phyloP scores from a whole-genome alignment of 2,797 vertebrate genomes.

The Galago senegalensis region DNA sequence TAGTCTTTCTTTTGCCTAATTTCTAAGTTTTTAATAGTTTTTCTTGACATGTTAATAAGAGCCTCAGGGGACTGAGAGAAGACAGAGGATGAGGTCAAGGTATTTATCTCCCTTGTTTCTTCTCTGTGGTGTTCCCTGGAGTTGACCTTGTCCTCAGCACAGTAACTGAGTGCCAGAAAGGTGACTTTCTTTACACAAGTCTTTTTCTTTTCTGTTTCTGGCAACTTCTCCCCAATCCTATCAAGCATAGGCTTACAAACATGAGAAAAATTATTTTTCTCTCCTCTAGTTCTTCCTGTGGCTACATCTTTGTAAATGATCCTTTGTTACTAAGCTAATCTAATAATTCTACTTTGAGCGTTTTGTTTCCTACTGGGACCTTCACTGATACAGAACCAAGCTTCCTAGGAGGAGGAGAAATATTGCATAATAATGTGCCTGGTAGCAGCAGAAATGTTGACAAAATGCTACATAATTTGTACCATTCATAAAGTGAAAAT shows the following conservation, averaged over 20 bases:
- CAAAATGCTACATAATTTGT: background rate
- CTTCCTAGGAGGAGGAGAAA: background rate
- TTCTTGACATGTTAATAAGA: background rate
- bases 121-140: background rate
- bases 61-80: background rate
- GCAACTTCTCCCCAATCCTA: background rate
- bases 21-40: slow-evolving; percentile 24
- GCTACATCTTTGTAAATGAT: background rate
- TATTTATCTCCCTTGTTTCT: background rate
- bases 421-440: background rate
- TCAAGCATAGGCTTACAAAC: background rate
- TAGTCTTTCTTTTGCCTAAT: background rate
- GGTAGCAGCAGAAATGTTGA: background rate
- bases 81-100: background rate
- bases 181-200: background rate
- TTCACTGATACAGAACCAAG: background rate
- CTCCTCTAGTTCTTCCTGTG: background rate
- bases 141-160: background rate
- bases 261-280: background rate
- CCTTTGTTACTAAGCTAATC: background rate
- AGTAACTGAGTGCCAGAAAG: background rate
- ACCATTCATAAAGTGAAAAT: background rate
- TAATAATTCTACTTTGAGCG: background rate
- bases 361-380: background rate
- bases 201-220: background rate